Percentiles rank a stretch among this genome's conserved stretches.
These are phyloP conservation scores for Heterodera filipjevi DNA, from an alignment of 2,888 invertebrate species.

Conservation along the genomic window DNA sequence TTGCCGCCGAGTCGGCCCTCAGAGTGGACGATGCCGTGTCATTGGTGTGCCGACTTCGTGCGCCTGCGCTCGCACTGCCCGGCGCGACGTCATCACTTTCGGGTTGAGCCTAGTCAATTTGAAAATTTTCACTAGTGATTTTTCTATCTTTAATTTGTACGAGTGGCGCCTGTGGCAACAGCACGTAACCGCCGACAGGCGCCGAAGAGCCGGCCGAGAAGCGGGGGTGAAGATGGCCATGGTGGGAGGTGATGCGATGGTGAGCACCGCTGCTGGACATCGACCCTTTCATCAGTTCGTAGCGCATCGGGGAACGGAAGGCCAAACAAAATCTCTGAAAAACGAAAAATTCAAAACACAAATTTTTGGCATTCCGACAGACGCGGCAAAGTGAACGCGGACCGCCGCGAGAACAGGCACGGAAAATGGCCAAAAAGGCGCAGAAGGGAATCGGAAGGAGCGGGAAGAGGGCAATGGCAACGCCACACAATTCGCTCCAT, in stretches of 20 bases:
- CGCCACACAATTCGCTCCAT: slow-evolving; percentile 55
- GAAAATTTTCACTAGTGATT: too few species aligned
- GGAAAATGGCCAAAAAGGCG: slow-evolving; percentile 52
- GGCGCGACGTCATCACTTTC: slow-evolving; percentile 20
- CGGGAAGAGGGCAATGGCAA: slow-evolving; percentile 59
- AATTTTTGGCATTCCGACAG: neutral
- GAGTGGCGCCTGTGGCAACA: slow-evolving; percentile 51
- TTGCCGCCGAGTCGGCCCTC: neutral
- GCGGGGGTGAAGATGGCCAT: slow-evolving; percentile 24
- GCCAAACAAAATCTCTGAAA: slow-evolving; percentile 57
- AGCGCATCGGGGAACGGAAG: slow-evolving; percentile 58
- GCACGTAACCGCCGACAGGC: slow-evolving; percentile 62
- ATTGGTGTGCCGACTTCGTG: neutral
- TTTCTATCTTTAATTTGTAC: too few species aligned
- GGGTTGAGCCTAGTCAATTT: slow-evolving; percentile 27
- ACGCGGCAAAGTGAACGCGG: slow-evolving; percentile 24
- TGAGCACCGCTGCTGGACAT: slow-evolving; percentile 6
- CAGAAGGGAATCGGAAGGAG: slow-evolving; percentile 63
- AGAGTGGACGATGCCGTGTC: slow-evolving; percentile 8
- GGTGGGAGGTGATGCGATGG: slow-evolving; percentile 10
- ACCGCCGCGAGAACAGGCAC: slow-evolving; percentile 38
- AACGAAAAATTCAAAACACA: neutral
- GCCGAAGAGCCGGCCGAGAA: slow-evolving; percentile 41
- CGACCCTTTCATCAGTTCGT: slow-evolving; percentile 51
- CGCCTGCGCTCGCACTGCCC: neutral